phyloP scores from a whole-genome alignment of 2,113 vertebrate species.

The Cryptomyrus ogoouensis region DNA sequence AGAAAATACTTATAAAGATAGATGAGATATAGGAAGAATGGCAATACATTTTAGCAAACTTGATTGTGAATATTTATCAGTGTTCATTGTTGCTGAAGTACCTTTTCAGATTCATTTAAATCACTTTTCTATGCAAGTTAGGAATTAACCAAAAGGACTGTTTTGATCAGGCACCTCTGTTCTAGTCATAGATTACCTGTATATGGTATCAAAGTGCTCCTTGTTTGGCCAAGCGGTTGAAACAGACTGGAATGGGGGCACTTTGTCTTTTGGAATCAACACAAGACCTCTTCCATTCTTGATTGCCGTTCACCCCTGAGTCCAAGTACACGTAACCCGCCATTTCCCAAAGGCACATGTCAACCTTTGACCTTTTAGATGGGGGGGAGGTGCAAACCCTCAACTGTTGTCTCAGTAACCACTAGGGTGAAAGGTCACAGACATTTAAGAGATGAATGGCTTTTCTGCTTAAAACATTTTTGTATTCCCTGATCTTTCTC shows the following conservation, averaged over 20 bases:
- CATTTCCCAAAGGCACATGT: conserved; percentile 5
- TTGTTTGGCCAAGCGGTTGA: neutral
- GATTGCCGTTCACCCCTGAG: neutral
- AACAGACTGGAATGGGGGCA: neutral
- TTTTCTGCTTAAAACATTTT: neutral
- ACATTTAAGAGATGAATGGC: conserved; percentile 11
- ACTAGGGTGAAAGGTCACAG: conserved; percentile 10
- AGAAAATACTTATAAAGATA: neutral
- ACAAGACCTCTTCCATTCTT: neutral
- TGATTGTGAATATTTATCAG: neutral
- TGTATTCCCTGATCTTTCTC: neutral
- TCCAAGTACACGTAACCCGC: neutral
- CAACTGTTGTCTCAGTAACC: conserved; percentile 13
- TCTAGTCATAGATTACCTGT: neutral
- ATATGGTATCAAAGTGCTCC: neutral
- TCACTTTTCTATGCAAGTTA: neutral
- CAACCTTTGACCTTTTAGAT: conserved; percentile 5
- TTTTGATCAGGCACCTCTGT: neutral
- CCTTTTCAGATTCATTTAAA: neutral
- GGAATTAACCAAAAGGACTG: neutral
- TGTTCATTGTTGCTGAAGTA: neutral
- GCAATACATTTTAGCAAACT: neutral
- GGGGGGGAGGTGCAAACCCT: neutral
- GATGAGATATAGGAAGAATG: neutral
- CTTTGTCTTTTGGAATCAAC: neutral